Evolutionary conservation across 1,140 invertebrate genomes (phyloP), one percentile per base, ranked within the genome.

Genomic region (Drosophila elegans): DNA sequence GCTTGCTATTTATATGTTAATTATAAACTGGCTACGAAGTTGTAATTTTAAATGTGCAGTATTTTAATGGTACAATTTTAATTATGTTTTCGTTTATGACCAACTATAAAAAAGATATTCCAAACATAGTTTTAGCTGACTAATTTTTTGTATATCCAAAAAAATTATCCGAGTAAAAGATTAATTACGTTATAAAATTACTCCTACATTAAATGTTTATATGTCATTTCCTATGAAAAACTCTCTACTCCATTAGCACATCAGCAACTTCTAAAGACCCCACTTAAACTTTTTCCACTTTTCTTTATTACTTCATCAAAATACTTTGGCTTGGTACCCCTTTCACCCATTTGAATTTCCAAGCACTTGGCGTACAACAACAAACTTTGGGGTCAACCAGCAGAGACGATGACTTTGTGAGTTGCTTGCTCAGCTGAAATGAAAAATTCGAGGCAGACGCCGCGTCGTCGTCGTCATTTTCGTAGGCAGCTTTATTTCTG

Each of bases 401-500:
- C 51, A 36, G 34, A 27, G 61, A 48, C 63, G 63, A 60, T 55
- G 59, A 69, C 48, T 69, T 29, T 34, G 36, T 39, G 32, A 51
- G 56, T 55, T 62, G 68, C 48, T 67, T 69, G 48, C 42, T 46
- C 53, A 64, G 53, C 53, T 46, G 7, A 46, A 64, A 32, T 56
- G n/a, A 56, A 57, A 63, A 57, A 66, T 52, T 46, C 53, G 49
- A 27, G 54, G 73, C 73, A 76, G 74, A 76, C 72, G 29, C 62
- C 52, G 73, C 49, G 59, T 80, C 62, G 63, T 73, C 80, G 29
- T 32, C 29, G 63, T 73, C 80, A 5, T 32, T 7, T 32, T 32
- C 29, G 42, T 54, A 32, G 38, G 49, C 59, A 56, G 57, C 48
- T 62, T 57, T 6, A 21, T 39, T 42, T 66, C 6, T 6, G 45